Conservation (phyloP, 2,888 invertebrate species). For the Eupeodes luniger region DNA sequence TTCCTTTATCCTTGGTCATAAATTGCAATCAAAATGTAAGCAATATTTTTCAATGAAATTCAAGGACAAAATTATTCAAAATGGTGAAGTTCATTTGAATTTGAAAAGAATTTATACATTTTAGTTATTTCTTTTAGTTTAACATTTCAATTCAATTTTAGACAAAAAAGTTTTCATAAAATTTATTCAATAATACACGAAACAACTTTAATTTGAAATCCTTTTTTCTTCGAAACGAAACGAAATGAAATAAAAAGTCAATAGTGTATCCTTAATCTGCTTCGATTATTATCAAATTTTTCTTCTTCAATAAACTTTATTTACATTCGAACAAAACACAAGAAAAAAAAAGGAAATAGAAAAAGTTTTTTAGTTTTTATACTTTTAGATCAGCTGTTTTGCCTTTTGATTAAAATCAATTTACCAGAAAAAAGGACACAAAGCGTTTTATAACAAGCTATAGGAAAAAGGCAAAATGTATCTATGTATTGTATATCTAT, state of each 20-base stretch:
- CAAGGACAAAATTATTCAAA: no score
- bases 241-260: no score
- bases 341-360: background rate
- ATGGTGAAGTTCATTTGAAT: no score
- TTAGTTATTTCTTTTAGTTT: no score
- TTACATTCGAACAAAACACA: background rate
- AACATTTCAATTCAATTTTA: no score
- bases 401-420: conserved; percentile 33
- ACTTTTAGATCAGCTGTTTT: conserved; percentile 16
- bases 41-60: no score
- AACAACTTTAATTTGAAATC: background rate
- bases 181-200: no score
- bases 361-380: background rate
- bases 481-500: background rate
- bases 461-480: conserved; percentile 1
- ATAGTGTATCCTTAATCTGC: background rate
- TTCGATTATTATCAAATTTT: background rate
- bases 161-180: no score
- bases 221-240: background rate
- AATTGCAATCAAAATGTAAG: no score
- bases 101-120: no score
- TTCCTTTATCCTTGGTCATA: no score
- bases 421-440: conserved; percentile 9
- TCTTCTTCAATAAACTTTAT: background rate
- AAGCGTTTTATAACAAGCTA: background rate